phyloP scores from a whole-genome alignment of 2,113 vertebrate species.

The Garra rufa region DNA sequence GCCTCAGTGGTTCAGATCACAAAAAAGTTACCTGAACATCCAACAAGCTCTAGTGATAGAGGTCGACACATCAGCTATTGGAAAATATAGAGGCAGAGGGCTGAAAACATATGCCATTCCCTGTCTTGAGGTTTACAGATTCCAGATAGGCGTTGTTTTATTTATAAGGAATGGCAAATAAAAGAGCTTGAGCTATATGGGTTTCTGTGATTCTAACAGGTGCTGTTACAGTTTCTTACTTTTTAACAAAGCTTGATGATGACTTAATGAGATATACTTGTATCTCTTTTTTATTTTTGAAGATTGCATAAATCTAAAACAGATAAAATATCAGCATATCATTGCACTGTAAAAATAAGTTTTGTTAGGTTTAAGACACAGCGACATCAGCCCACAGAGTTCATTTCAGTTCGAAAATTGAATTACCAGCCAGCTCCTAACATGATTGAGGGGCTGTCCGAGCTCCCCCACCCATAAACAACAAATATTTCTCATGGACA shows the following conservation, averaged over 20 bases:
- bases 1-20: neutral
- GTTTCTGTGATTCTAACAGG: neutral
- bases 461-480: constrained; percentile 59
- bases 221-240: neutral
- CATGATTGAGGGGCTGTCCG: constrained; percentile 52
- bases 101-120: neutral
- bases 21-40: neutral
- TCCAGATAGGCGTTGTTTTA: neutral
- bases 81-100: neutral
- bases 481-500: constrained; percentile 68
- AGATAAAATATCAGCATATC: neutral
- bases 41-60: neutral
- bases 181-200: neutral
- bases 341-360: neutral
- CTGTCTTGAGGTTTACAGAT: neutral
- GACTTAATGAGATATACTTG: too few species aligned
- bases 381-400: neutral
- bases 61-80: neutral
- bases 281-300: too few species aligned
- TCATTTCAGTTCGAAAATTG: constrained; percentile 15
- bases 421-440: constrained; percentile 17
- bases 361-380: neutral
- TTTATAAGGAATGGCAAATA: neutral
- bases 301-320: neutral
- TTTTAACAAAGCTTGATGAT: neutral